Evolutionary conservation across 2,113 vertebrate genomes (phyloP), one percentile per base, ranked within the genome.

Genomic region (Limnothrissa miodon): DNA sequence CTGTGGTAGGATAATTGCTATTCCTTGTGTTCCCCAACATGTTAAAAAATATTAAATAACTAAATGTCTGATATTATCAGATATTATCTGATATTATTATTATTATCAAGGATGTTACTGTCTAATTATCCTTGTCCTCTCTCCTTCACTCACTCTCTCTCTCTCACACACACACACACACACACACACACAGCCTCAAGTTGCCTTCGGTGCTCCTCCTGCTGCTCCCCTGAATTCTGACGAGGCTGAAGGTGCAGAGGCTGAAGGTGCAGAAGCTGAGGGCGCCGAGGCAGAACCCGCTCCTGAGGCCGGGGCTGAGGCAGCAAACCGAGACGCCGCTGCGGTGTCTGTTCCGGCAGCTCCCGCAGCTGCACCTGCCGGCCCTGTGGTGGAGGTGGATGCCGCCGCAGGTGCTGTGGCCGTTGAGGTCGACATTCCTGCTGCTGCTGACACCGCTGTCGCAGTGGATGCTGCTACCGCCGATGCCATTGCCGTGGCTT

Each of bases 151-250:
- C n/a, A 29, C 59, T 1, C 59, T 2, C 59, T 17, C 59, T 11
- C 25, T 2, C 21, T 11, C 80, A n/a, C 39, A 13, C 29, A 11
- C 48, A 36, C 9, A 21, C 19, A 11, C 80, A 23, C 25, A 51
- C 25, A 44, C 42, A 23, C 79, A 25, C 80, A 46, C 53, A 25
- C 48, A 81, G 80, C 29, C 80, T 2, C 42, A 84, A 0, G 5
- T 83, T 29, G 87, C 82, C 21, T 83, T 82, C 2, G 91, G 88
- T 83, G 86, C 83, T 53, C 39, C 82, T 42, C 51, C 83, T 25
- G 90, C 45, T 29, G 90, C 80, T 44, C 90, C 87, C 2, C 9
- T 93, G 2, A 94, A 92, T 87, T 94, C 93, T 23, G 94, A 95
- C 5, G 94, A 94, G 80, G 90, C 39, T 1, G 92, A 92, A 51